These are phyloP conservation scores for Euzophera pinguis DNA, from an alignment of 2,888 invertebrate species.

Conservation along the genomic window DNA sequence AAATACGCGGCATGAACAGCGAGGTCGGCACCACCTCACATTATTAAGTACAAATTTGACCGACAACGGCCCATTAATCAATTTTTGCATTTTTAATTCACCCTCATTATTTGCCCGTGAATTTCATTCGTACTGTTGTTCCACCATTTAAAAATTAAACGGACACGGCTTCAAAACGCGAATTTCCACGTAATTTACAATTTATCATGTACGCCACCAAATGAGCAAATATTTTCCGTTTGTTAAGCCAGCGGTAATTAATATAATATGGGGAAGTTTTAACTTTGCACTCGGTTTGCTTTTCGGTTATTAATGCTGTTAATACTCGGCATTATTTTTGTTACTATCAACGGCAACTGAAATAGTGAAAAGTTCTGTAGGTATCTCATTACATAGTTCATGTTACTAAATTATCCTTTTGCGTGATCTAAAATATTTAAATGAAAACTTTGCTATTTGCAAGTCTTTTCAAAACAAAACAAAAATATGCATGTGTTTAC, in stretches of 20 bases:
- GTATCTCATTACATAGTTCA: too few relatives aligned
- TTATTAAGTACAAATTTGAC: slow-evolving; percentile 67
- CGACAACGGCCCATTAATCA: slow-evolving; percentile 72
- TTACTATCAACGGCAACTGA: too few relatives aligned
- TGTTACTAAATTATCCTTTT: too few relatives aligned
- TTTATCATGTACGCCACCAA: slow-evolving; percentile 72
- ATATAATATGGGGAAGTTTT: slow-evolving; percentile 61
- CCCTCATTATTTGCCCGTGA: slow-evolving; percentile 74
- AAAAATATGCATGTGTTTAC: too few relatives aligned
- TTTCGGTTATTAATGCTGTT: slow-evolving; percentile 18
- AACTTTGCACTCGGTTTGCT: slow-evolving; percentile 43
- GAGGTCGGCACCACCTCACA: slow-evolving; percentile 23
- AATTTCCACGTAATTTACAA: slow-evolving; percentile 76
- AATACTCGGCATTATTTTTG: background rate
- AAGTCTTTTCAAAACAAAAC: too few relatives aligned
- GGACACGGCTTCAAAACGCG: slow-evolving; percentile 53
- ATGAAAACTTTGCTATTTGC: too few relatives aligned
- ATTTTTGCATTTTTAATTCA: slow-evolving; percentile 78
- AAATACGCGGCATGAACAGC: slow-evolving; percentile 3
- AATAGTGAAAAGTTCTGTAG: too few relatives aligned
- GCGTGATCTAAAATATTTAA: too few relatives aligned
- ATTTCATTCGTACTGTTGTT: slow-evolving; percentile 67
- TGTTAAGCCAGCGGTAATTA: slow-evolving; percentile 72
- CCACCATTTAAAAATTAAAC: slow-evolving; percentile 67
- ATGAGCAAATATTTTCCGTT: slow-evolving; percentile 74